Percentiles rank a stretch among this genome's conserved stretches.
These are phyloP conservation scores for Gymnoscopelus microlampas DNA, from an alignment of 2,797 vertebrate species.

Conservation along the genomic window DNA sequence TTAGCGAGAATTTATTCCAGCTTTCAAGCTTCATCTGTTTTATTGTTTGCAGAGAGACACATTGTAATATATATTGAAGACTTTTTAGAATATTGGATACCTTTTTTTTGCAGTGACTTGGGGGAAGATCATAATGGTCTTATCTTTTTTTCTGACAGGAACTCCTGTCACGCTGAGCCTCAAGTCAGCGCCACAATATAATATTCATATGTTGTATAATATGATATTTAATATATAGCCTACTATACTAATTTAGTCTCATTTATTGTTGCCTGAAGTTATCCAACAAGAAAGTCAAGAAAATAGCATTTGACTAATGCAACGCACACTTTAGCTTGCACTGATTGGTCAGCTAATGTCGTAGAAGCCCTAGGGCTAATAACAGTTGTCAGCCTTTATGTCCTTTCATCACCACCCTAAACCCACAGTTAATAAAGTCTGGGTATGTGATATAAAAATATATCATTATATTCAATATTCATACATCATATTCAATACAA, in stretches of 20 bases:
- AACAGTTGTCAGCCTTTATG: too few relatives aligned
- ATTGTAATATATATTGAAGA: slow-evolving; percentile 54
- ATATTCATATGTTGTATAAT: slow-evolving; percentile 7
- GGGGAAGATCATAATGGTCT: slow-evolving; percentile 35
- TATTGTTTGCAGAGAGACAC: slow-evolving; percentile 45
- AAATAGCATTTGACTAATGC: too few relatives aligned
- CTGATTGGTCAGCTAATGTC: too few relatives aligned
- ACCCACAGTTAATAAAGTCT: too few relatives aligned
- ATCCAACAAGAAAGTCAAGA: too few relatives aligned
- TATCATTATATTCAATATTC: too few relatives aligned
- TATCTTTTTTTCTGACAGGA: slow-evolving; percentile 9
- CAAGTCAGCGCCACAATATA: slow-evolving; percentile 10
- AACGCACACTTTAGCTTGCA: too few relatives aligned
- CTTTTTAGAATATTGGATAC: slow-evolving; percentile 54
- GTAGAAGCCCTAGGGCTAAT: too few relatives aligned
- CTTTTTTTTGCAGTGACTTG: slow-evolving; percentile 12
- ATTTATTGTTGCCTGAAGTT: too few relatives aligned
- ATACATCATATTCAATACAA: too few relatives aligned
- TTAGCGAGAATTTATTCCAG: slow-evolving; percentile 44
- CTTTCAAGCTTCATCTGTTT: slow-evolving; percentile 59
- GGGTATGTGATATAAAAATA: too few relatives aligned
- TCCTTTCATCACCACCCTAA: too few relatives aligned
- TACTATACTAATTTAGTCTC: background rate
- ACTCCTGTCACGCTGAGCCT: slow-evolving; percentile 21
- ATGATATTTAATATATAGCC: slow-evolving; percentile 17